Base-by-base conservation (phyloP, 2,113 vertebrate genomes). In the Procavia capensis region DNA sequence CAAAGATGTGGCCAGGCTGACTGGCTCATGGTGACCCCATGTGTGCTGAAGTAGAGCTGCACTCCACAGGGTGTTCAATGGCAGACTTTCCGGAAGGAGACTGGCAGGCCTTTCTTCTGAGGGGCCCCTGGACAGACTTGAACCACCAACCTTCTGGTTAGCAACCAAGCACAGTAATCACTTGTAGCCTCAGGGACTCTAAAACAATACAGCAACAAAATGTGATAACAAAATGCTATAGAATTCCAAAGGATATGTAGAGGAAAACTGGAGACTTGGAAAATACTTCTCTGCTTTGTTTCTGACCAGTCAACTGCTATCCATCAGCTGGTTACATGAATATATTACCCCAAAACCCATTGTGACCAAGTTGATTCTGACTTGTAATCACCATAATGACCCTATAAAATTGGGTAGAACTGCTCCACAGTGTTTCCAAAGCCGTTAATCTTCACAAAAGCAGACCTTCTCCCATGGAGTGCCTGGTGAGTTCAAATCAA, bases 221-320 rank as follows among this genome's bases (percentile, higher is more conserved):
- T 36, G 2, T 34, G 78, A 93, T 16, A 34, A 25, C 43, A 80
- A 85, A 85, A 19, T 64, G 6, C 6, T 90, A 88, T 17, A 64
- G 25, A 81, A 90, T 82, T 80, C n/a, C 61, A 94, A 90, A 82
- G 27, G 36, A 74, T 8, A 88, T 31, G 82, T 45, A 5, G 43
- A 43, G 17, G 64, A 93, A 36, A 90, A 57, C 0, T 39, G 29
- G 19, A 80, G 11, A 90, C 59, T 86, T 5, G 25, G 17, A 90
- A 95, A 85, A 90, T 59, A 64, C 2, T 64, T 72, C 43, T 25
- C 13, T 64, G 19, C 13, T 86, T 31, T n/a, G 64, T 36, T 78
- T 90, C 50, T 82, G 78, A 11, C 29, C 91, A 45, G n/a, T 82
- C 92, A 76, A 95, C 82, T 70, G 22, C 41, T 43, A 74, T 27